phyloP scores from a whole-genome alignment of 2,113 vertebrate species.

The Pedionomus torquatus region DNA sequence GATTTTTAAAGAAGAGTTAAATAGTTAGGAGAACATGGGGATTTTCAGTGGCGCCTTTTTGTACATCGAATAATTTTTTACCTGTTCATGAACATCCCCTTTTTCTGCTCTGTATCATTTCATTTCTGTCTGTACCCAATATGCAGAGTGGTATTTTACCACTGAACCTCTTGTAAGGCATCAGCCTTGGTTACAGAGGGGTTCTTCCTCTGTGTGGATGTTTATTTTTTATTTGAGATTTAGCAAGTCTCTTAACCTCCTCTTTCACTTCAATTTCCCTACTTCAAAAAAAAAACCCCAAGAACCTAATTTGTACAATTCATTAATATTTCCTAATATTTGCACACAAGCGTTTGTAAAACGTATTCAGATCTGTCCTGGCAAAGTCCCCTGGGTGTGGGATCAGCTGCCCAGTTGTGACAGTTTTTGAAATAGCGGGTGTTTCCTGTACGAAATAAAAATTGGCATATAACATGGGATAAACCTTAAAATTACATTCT shows the following conservation, averaged over 20 bases:
- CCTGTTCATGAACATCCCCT: background rate
- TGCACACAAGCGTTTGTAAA: background rate
- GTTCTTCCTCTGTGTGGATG: background rate
- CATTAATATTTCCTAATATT: background rate
- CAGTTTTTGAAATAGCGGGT: background rate
- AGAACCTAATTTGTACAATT: background rate
- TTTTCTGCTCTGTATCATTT: background rate
- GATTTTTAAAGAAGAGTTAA: background rate
- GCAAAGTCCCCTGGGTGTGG: background rate
- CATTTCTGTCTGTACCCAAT: background rate
- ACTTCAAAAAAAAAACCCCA: background rate
- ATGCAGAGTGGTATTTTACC: background rate
- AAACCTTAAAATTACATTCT: conserved; percentile 7
- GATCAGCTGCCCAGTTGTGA: background rate
- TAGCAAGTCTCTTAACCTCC: background rate
- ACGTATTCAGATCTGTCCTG: background rate
- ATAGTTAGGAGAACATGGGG: background rate
- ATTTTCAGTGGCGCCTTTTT: background rate
- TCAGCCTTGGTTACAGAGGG: background rate
- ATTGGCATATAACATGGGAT: background rate
- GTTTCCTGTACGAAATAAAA: background rate
- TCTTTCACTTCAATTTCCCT: background rate
- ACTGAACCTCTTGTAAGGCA: background rate
- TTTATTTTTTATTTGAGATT: background rate
- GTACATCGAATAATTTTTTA: background rate